Evolutionary conservation across 2,113 vertebrate species (phyloP).

Genomic region (Lagopus leucura): DNA sequence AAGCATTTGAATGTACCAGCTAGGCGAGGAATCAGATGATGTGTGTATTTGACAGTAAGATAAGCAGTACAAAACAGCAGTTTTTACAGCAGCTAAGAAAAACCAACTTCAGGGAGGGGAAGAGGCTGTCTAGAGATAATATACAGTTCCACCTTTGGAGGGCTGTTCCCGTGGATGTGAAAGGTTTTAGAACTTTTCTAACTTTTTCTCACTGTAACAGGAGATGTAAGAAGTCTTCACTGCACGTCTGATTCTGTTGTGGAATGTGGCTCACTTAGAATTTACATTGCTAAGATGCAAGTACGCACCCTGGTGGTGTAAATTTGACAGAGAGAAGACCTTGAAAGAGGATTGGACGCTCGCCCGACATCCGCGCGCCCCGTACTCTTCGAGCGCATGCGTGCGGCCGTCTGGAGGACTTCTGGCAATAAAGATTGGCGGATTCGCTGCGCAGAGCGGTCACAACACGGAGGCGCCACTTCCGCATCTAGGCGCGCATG

Average conservation of each 20-base stretch:
- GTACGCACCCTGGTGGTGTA: neutral
- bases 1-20: constrained; percentile 7
- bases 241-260: neutral
- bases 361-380: too few relatives aligned
- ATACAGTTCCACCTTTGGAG: neutral
- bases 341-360: neutral
- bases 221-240: neutral
- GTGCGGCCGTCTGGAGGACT: too few relatives aligned
- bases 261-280: neutral
- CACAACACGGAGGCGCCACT: too few relatives aligned
- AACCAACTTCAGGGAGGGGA: neutral
- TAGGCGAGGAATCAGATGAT: neutral
- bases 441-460: too few relatives aligned
- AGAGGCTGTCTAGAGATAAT: neutral
- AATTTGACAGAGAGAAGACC: neutral
- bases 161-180: neutral
- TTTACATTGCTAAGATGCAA: neutral
- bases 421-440: too few relatives aligned
- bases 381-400: too few relatives aligned
- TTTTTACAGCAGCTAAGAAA: neutral
- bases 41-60: neutral
- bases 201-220: neutral
- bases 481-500: too few relatives aligned
- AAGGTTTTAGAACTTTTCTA: neutral
- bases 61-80: neutral